These are phyloP conservation scores for Melanotaenia trifasciata DNA, from an alignment of 2,797 vertebrate genomes.

Conservation along the genomic window DNA sequence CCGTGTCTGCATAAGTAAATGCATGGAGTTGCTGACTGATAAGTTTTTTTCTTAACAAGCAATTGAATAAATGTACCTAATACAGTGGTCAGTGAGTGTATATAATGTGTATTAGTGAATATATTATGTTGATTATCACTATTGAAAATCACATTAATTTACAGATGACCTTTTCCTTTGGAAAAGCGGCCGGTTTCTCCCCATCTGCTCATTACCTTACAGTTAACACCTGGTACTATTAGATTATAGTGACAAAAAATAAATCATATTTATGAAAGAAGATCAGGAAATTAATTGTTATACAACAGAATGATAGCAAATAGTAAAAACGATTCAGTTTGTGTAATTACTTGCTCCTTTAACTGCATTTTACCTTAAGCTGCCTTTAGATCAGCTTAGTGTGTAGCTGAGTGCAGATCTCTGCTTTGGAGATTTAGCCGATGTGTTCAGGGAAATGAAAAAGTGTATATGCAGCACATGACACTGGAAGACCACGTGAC, in stretches of 20 bases:
- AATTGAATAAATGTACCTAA: too few relatives aligned
- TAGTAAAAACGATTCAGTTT: conserved; percentile 33
- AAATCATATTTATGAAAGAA: conserved; percentile 15
- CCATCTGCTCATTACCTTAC: conserved; percentile 53
- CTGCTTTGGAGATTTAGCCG: conserved; percentile 16
- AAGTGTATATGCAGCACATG: not conserved
- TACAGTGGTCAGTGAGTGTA: too few relatives aligned
- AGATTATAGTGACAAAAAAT: conserved; percentile 26
- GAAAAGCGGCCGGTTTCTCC: conserved; percentile 5
- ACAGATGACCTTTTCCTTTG: conserved; percentile 48
- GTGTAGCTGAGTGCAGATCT: conserved; percentile 9
- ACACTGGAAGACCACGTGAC: conserved; percentile 11
- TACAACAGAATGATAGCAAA: conserved; percentile 22
- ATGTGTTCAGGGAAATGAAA: conserved; percentile 16
- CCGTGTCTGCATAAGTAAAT: not conserved
- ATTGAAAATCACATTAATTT: conserved; percentile 60
- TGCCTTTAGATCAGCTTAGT: conserved; percentile 11
- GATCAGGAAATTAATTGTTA: conserved; percentile 27
- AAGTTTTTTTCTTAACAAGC: too few relatives aligned
- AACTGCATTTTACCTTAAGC: not conserved
- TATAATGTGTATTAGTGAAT: not conserved
- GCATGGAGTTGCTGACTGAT: not conserved
- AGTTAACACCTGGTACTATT: conserved; percentile 29
- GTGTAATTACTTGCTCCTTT: not conserved
- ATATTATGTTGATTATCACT: conserved; percentile 1